Base-by-base conservation (phyloP, 1,140 invertebrate genomes). In the Nasonia longicornis region DNA sequence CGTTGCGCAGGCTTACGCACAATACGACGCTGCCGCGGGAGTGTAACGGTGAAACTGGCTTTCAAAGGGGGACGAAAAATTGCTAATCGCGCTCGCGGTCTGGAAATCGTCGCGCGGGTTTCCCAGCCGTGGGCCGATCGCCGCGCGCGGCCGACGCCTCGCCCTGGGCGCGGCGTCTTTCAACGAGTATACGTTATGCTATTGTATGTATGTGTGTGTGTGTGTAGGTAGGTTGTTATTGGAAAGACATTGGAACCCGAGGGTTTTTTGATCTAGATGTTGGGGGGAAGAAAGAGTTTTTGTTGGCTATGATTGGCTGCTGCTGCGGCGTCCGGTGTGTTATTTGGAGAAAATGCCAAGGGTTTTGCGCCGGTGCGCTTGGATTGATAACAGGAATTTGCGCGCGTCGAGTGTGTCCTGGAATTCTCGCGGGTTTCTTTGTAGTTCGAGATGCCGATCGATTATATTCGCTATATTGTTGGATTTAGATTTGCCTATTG, bases 11-110 rank as follows among this genome's bases (percentile, higher is more conserved):
- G 7, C 63, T 42, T 52, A 74, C 42, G 72, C 45, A 45, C 52
- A 74, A 63, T 22, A 48, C 72, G 72, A 20, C 16, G 45, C 20
- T 8, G n/a, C 14, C 26, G n/a, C 64, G 12, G 64, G n/a, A 14
- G 16, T 79, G 52, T 58, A 79, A 79, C 77, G 67, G 77, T 71
- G 77, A 79, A 79, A 79, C 77, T 79, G 20, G 45, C 16, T 52
- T 22, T 35, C 31, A 77, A 58, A 58, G 31, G 22, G 42, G 42
- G 45, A 45, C 26, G 16, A 52, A 70, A 79, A 72, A 58, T 58
- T 7, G 52, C 52, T 58, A 58, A 58, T 58, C 52, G 52, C 7
- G 52, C 52, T 58, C 52, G 52, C 75, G 75, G 7, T 67, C 63
- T 64, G 35, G 63, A 67, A 64, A 77, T 67, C 20, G 38, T 35